Conservation (phyloP, 2,113 vertebrate genomes). For the Barnardius zonarius region DNA sequence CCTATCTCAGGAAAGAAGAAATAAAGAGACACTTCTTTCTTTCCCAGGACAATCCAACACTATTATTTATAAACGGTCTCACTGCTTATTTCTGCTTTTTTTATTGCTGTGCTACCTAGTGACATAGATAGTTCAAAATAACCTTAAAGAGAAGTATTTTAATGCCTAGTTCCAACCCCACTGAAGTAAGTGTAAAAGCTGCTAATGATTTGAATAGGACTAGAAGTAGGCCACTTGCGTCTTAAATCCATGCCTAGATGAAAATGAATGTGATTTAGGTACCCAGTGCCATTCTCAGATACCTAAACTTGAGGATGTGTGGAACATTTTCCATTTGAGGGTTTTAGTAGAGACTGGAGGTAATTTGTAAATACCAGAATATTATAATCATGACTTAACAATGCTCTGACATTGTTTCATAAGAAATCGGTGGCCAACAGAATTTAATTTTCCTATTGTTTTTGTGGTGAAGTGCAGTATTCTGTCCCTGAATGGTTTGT, state of each 20-base stretch:
- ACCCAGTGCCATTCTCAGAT: neutral
- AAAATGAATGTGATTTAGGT: neutral
- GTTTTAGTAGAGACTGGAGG: neutral
- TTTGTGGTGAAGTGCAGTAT: neutral
- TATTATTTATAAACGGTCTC: neutral
- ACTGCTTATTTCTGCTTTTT: neutral
- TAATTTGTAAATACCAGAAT: neutral
- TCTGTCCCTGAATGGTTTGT: neutral
- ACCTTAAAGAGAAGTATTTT: neutral
- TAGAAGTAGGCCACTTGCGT: neutral
- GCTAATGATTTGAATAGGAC: neutral
- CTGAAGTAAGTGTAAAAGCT: neutral
- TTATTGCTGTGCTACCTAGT: neutral
- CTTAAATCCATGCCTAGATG: neutral
- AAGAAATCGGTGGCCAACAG: neutral
- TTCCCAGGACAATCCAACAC: neutral
- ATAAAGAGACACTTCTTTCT: neutral
- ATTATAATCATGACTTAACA: neutral
- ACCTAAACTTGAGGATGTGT: neutral
- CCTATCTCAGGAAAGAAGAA: neutral
- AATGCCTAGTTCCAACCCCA: neutral
- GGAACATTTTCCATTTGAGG: neutral
- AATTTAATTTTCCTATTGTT: neutral
- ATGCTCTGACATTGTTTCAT: neutral
- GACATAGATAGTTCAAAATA: neutral